These are phyloP conservation scores for Tretioscincus oriximinensis DNA, from an alignment of 2,113 vertebrate species.

Conservation along the genomic window DNA sequence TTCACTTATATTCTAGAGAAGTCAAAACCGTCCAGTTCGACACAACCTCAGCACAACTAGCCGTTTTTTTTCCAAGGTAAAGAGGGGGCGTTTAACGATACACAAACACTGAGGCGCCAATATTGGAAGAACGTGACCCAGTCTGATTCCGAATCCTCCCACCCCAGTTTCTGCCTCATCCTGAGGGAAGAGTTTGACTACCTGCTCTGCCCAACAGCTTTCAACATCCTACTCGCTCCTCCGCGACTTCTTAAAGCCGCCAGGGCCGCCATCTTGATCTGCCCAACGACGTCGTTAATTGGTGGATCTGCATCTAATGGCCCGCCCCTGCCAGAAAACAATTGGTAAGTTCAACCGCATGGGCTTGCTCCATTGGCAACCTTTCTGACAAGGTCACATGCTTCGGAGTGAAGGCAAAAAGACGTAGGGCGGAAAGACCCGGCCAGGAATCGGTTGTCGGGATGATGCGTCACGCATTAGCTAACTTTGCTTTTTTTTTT, in stretches of 20 bases:
- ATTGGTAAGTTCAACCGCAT: neutral
- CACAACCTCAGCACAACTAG: no score
- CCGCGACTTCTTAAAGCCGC: rapidly evolving
- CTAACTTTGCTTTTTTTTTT: no score
- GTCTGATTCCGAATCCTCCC: neutral
- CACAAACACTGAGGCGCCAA: neutral
- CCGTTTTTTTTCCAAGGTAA: neutral
- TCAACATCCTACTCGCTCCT: neutral
- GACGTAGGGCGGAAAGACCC: neutral
- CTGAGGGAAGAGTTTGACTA: neutral
- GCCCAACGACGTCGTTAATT: neutral
- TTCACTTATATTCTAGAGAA: no score
- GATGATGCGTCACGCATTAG: no score
- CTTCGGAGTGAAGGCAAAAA: neutral
- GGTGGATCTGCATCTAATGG: neutral
- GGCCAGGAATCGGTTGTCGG: no score
- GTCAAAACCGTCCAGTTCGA: neutral
- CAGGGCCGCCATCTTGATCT: constrained; percentile 36
- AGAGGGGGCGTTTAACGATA: neutral
- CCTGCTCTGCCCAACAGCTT: constrained; percentile 7
- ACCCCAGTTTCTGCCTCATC: neutral
- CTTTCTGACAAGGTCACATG: neutral
- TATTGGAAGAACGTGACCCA: neutral
- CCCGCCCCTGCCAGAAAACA: neutral
- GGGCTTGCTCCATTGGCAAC: neutral